Percentiles rank a stretch among this genome's conserved stretches.
Conservation (phyloP, 2,113 vertebrate species). For the Triplophysa tibetana region DNA sequence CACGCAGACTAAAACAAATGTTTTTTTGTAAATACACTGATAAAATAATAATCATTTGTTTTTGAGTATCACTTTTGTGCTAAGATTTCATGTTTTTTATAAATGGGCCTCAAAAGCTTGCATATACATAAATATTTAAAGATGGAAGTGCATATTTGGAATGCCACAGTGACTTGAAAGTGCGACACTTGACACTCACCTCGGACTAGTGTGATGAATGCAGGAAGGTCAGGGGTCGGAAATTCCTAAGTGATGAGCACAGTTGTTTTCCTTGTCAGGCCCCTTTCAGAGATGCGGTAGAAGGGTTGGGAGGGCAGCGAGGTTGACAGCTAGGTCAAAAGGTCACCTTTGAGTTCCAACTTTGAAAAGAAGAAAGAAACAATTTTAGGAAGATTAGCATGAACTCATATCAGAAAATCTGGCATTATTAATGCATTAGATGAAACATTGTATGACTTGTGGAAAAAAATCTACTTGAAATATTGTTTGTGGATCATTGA, state of each 20-base stretch:
- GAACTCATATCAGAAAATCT: constrained; percentile 23
- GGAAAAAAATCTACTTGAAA: background rate
- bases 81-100: background rate
- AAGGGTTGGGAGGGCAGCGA: constrained; percentile 53
- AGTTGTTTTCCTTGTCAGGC: constrained; percentile 61
- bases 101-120: background rate
- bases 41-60: no score
- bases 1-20: no score
- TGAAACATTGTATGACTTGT: constrained; percentile 17
- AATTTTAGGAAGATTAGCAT: constrained; percentile 32
- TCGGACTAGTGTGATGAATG: constrained; percentile 38
- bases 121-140: background rate
- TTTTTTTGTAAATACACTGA: no score
- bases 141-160: background rate
- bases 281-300: constrained; percentile 60
- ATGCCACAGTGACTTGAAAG: constrained; percentile 27
- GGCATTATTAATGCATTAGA: background rate
- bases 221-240: constrained; percentile 55
- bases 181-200: constrained; percentile 38
- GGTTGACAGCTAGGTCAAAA: constrained; percentile 68
- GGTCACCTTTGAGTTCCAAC: constrained; percentile 71
- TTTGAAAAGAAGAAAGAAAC: constrained; percentile 27
- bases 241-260: constrained; percentile 68
- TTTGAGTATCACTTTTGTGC: no score
- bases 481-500: background rate